Conservation (phyloP, 2,113 vertebrate genomes). For the Catharus minimus region DNA sequence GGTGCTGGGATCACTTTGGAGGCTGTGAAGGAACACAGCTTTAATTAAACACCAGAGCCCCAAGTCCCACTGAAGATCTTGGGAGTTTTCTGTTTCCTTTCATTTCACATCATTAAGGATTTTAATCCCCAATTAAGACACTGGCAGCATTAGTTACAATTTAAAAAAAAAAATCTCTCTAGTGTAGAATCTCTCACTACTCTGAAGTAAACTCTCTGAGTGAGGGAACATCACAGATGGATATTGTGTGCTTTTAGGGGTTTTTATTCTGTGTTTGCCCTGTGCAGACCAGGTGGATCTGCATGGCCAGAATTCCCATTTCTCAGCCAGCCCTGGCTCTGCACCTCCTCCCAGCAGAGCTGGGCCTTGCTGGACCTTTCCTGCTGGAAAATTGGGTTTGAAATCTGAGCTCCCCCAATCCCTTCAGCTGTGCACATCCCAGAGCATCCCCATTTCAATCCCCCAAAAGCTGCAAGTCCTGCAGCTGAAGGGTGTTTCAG, state of each 20-base stretch:
- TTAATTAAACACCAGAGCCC: background rate
- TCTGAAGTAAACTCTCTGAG: background rate
- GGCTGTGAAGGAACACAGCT: background rate
- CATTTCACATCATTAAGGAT: background rate
- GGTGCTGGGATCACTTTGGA: background rate
- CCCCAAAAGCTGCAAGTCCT: background rate
- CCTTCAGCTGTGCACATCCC: background rate
- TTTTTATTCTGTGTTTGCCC: background rate
- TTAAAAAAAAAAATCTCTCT: fast-evolving
- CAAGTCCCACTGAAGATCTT: background rate
- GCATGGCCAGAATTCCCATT: background rate
- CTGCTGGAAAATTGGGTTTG: background rate
- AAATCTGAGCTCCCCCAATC: background rate
- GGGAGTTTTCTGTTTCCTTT: background rate
- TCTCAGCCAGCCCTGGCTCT: background rate
- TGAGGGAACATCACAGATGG: background rate
- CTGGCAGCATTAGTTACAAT: background rate
- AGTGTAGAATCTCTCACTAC: background rate
- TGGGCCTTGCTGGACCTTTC: background rate
- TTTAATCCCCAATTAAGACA: background rate
- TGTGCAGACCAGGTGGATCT: background rate
- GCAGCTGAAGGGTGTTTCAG: background rate
- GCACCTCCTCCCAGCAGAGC: background rate
- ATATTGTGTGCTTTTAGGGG: background rate
- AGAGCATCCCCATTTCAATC: background rate